Evolutionary conservation across 1,140 invertebrate species (phyloP).

Genomic region (Neoseiulus cucumeris): DNA sequence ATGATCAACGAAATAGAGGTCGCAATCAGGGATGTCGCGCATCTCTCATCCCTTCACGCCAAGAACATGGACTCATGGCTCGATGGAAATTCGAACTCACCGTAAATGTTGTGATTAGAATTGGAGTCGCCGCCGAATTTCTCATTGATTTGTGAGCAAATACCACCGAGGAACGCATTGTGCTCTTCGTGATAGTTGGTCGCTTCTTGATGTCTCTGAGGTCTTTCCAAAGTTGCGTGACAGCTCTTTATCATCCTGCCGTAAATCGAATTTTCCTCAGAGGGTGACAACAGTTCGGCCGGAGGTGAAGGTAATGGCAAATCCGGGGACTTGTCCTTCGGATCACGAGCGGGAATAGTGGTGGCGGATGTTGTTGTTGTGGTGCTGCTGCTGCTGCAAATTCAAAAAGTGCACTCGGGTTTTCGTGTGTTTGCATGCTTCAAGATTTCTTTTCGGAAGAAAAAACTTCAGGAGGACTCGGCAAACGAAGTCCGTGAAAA

Average conservation of each 20-base stretch:
- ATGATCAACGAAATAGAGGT: too few relatives aligned
- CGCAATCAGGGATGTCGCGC: too few relatives aligned
- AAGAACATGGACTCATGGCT: too few relatives aligned
- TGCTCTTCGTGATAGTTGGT: neutral
- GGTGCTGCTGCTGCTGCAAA: too few relatives aligned
- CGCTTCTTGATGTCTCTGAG: neutral
- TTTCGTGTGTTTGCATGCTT: too few relatives aligned
- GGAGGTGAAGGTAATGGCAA: neutral
- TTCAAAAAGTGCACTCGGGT: too few relatives aligned
- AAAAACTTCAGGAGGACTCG: too few relatives aligned
- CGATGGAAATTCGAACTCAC: neutral
- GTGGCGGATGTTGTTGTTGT: too few relatives aligned
- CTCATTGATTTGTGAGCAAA: neutral
- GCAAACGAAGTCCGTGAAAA: too few relatives aligned
- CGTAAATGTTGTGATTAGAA: conserved; percentile 4
- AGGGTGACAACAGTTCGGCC: conserved; percentile 1
- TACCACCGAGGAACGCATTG: neutral
- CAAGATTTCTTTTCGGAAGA: too few relatives aligned
- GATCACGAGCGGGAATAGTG: too few relatives aligned
- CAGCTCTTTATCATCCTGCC: conserved; percentile 10
- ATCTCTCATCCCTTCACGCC: too few relatives aligned
- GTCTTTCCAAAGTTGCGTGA: neutral
- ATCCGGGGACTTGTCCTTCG: neutral
- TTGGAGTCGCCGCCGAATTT: neutral
- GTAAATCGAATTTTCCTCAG: conserved; percentile 2